Conservation (phyloP, 2,113 vertebrate genomes). For the Equus przewalskii region DNA sequence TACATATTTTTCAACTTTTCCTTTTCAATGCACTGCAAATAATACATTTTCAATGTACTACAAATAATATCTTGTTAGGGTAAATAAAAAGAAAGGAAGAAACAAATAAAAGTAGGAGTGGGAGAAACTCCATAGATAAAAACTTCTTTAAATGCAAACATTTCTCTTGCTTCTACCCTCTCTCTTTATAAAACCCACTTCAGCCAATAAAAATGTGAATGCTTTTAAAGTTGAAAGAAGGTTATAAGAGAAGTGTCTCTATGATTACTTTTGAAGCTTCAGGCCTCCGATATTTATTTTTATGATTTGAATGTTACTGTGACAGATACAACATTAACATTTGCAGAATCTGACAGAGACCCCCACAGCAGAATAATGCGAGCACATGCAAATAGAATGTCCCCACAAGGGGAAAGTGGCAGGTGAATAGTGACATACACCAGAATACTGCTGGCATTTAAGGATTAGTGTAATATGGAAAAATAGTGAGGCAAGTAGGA, state of each 20-base stretch:
- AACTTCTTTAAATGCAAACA: not conserved
- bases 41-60: not conserved
- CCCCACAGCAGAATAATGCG: constrained; percentile 55
- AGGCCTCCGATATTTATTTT: constrained; percentile 50
- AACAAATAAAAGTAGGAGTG: not conserved
- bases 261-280: constrained; percentile 21
- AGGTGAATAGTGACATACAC: not conserved
- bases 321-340: constrained; percentile 51
- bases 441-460: constrained; percentile 12
- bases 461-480: constrained; percentile 61
- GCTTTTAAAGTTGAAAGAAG: not conserved
- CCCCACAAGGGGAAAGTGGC: not conserved
- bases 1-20: constrained; percentile 8
- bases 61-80: not conserved
- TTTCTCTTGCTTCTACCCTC: not conserved
- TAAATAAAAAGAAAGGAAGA: not conserved
- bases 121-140: not conserved
- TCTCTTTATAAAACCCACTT: not conserved
- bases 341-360: constrained; percentile 55
- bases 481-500: constrained; percentile 34
- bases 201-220: not conserved
- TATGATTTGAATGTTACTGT: not conserved
- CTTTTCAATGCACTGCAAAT: not conserved
- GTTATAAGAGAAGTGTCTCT: not conserved
- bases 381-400: constrained; percentile 26